Evolutionary conservation across 2,888 invertebrate genomes (phyloP).

Genomic region (Drosophila mimetica): DNA sequence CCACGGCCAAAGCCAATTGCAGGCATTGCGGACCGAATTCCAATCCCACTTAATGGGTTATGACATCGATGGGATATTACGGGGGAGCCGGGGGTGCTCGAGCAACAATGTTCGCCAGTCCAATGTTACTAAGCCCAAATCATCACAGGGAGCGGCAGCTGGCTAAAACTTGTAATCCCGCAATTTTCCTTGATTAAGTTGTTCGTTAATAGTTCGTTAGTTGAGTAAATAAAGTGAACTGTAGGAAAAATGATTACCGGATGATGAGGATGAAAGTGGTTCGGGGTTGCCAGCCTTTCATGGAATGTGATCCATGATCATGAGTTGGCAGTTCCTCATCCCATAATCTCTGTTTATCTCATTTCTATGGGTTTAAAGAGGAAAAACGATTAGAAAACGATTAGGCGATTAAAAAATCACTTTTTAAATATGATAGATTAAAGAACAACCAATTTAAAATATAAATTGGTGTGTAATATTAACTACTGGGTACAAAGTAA

Average conservation of each 20-base stretch:
- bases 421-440: too few species aligned
- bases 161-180: conserved; percentile 24
- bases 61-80: conserved; percentile 21
- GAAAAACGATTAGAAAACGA: not conserved
- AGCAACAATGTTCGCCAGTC: conserved; percentile 7
- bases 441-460: too few species aligned
- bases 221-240: conserved; percentile 46
- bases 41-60: conserved; percentile 46
- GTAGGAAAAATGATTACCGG: conserved; percentile 14
- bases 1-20: conserved; percentile 47
- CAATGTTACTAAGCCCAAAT: not conserved
- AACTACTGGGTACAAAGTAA: not conserved
- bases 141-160: conserved; percentile 4
- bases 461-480: too few species aligned
- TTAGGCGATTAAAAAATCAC: not conserved
- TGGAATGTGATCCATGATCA: conserved; percentile 32
- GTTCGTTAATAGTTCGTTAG: conserved; percentile 54
- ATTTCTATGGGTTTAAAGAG: not conserved
- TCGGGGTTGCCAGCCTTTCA: conserved; percentile 8
- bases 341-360: not conserved
- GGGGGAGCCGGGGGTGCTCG: not conserved
- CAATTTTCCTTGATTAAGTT: conserved; percentile 48
- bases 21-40: conserved; percentile 39
- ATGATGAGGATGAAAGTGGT: conserved; percentile 9
- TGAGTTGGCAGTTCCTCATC: conserved; percentile 32